A percentile compares a stretch with the other conserved stretches of the same genome.
Conservation (phyloP, 2,113 vertebrate genomes). For the Polypterus senegalus region DNA sequence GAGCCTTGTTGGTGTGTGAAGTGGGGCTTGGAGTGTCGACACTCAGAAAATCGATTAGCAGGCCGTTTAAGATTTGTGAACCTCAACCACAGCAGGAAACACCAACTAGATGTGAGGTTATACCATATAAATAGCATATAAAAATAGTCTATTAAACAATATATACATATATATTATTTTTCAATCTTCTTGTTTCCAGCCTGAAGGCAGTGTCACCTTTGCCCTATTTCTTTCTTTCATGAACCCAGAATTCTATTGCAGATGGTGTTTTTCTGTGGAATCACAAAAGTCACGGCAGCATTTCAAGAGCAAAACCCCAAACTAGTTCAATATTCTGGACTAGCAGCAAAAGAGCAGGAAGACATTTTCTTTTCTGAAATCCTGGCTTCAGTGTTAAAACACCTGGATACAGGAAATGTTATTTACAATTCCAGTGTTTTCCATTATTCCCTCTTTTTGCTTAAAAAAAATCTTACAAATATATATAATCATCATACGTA, state of each 20-base stretch:
- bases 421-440: slow-evolving; percentile 54
- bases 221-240: slow-evolving; percentile 18
- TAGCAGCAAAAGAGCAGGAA: slow-evolving; percentile 75
- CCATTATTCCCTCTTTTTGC: slow-evolving; percentile 26
- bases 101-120: slow-evolving; percentile 41
- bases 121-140: slow-evolving; percentile 71
- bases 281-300: slow-evolving; percentile 23
- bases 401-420: slow-evolving; percentile 35
- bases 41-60: too few relatives aligned
- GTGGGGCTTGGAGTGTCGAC: too few relatives aligned
- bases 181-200: too few relatives aligned
- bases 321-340: slow-evolving; percentile 63
- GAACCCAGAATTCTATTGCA: slow-evolving; percentile 35
- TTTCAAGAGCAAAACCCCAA: slow-evolving; percentile 41
- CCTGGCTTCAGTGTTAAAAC: slow-evolving; percentile 43
- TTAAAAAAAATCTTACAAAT: too few relatives aligned
- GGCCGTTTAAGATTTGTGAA: too few relatives aligned
- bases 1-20: too few relatives aligned
- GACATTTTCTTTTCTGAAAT: slow-evolving; percentile 11
- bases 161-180: slow-evolving; percentile 44
- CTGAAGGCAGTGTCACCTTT: slow-evolving; percentile 32
- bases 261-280: slow-evolving; percentile 17
- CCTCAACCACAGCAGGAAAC: too few relatives aligned
- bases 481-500: too few relatives aligned
- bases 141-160: slow-evolving; percentile 98